Evolutionary conservation across 2,113 vertebrate species (phyloP), one percentile per base, ranked within the genome.

Genomic region (Cebus imitator): DNA sequence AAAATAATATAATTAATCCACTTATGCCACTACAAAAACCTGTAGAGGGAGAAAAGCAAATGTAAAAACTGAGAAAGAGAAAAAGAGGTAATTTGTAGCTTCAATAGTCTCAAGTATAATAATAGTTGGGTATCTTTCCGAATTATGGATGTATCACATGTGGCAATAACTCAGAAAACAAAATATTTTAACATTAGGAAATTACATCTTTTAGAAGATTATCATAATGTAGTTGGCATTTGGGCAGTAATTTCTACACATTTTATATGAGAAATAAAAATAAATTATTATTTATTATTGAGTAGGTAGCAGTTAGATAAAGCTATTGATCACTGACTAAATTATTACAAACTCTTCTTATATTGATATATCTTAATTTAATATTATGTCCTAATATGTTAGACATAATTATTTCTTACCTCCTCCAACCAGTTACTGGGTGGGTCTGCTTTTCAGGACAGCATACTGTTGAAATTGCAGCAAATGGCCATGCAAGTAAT

Each of bases 361-460:
- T 45, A 27, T 57, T 92, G 32, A 55, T 73, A 25, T 12, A 23
- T 40, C 37, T 73, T 73, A 76, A 37, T 83, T 94, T 95, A 81
- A 30, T 10, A 78, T 78, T 48, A 78, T 78, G 43, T 78, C 13
- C 21, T 83, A 37, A 80, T 78, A 93, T 66, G 68, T 68, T 92
- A 58, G 52, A 73, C 17, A 1, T 32, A 40, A 81, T 90, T 79
- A 35, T 23, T 61, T 96, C 93, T 99, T 99, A 99, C 99, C 99
- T 99, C 98, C 99, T 99, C 99, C 99, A 99, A 94, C 99, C 99
- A 40, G 95, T 98, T 97, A 99, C 98, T 0, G 99, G 99, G 80
- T 98, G 98, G 0, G 98, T 97, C 95, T 98, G 99, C 98, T 98
- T 99, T 92, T 98, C 98, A 23, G 98, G 98, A 91, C 97, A 98